Evolutionary conservation across 2,797 vertebrate species (phyloP), one percentile per base, ranked within the genome.

Genomic region (Phrynocephalus vlangalii): DNA sequence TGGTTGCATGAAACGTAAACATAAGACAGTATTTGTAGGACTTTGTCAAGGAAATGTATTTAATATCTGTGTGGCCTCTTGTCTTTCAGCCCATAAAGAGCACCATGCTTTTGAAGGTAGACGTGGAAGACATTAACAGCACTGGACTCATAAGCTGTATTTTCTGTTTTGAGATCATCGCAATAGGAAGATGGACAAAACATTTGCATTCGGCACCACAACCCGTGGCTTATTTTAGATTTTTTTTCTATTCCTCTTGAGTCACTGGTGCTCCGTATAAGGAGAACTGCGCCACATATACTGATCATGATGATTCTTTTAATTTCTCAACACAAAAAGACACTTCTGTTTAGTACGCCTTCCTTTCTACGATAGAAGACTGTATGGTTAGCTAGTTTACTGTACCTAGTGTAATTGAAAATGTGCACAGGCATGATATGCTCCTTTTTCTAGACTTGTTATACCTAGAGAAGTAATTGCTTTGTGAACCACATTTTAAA

Each of bases 61-160:
- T 91, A 89, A 84, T 79, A 70, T 78, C 68, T 78, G 80, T 33
- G 7, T n/a, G 22, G 16, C 38, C 10, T 88, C 95, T n/a, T 95
- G 87, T 95, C 88, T 94, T 86, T 86, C 96, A 99, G 99, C 98
- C 82, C 98, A 99, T 52, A 97, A 98, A 97, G 98, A 99, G 90
- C 98, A 99, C 93, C 98, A 97, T 80, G 98, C 99, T 89, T 99
- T 99, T 95, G 99, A 99, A 97, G 98, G 98, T 93, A 98, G 97
- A 79, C 96, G 96, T 95, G 97, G 97, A 95, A 97, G 97, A 95
- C 97, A 97, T 95, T 98, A 98, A 97, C 95, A 87, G 89, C 91
- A 93, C 94, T 95, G 92, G 91, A 93, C 91, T 93, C 63, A 38
- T 84, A 92, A 30, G 52, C 85, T 93, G 89, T 92, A 90, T 30